phyloP scores from a whole-genome alignment of 1,140 invertebrate species.

The Druon quercuslanigerum region DNA sequence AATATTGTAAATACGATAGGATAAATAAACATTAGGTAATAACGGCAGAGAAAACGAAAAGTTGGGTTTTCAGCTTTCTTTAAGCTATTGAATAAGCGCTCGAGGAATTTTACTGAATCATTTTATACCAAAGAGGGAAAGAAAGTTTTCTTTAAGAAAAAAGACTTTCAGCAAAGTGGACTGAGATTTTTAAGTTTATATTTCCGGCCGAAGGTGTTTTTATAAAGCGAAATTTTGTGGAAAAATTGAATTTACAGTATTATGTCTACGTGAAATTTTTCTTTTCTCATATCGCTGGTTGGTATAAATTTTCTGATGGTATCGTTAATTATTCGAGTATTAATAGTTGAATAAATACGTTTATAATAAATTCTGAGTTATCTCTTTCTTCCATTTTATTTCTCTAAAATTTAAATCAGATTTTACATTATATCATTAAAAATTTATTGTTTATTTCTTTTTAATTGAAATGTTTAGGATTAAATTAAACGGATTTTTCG shows the following conservation, averaged over 20 bases:
- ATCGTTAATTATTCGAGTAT: background rate
- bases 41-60: background rate
- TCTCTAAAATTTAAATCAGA: no score
- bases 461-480: no score
- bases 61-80: background rate
- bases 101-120: background rate
- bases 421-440: no score
- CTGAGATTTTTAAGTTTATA: no score
- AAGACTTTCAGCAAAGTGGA: background rate
- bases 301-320: background rate
- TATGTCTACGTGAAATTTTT: background rate
- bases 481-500: background rate
- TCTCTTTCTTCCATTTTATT: background rate
- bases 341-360: background rate
- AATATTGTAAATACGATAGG: conserved; percentile 8
- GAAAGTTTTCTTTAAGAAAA: background rate
- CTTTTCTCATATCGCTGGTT: background rate
- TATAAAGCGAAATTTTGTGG: no score
- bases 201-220: no score
- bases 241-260: no score
- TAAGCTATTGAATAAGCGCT: background rate
- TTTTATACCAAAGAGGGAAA: background rate
- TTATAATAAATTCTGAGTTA: background rate
- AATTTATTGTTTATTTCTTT: no score
- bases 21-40: background rate